Percentiles rank a stretch among this genome's conserved stretches.
phyloP scores from a whole-genome alignment of 1,140 invertebrate species.

The Parapsyche elsis region DNA sequence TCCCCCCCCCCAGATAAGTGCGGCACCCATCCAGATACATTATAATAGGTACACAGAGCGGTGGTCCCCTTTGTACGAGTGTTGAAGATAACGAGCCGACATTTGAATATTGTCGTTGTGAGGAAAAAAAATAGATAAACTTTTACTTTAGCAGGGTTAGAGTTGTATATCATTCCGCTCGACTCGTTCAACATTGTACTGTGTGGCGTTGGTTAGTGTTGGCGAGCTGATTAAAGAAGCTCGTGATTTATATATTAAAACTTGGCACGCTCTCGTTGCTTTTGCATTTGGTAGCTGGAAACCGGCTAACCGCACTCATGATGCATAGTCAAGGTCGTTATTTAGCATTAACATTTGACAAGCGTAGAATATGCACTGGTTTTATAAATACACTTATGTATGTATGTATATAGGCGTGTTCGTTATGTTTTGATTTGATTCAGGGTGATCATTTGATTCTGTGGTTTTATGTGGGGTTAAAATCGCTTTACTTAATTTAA shows the following conservation, averaged over 20 bases:
- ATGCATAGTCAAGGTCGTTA: conserved; percentile 40
- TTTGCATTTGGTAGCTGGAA: not conserved
- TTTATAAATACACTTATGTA: too few species aligned
- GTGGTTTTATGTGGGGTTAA: too few species aligned
- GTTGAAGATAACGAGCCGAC: not conserved
- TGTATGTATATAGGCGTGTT: too few species aligned
- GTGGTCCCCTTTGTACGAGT: not conserved
- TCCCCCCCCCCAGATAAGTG: too few species aligned
- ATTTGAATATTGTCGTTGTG: not conserved
- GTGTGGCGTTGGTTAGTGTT: too few species aligned
- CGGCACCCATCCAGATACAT: too few species aligned
- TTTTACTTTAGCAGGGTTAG: not conserved
- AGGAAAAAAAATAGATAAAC: not conserved
- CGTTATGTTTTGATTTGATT: too few species aligned
- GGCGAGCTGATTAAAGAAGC: conserved; percentile 10
- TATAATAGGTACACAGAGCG: not conserved
- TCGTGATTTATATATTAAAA: conserved; percentile 31
- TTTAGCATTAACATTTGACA: conserved; percentile 28
- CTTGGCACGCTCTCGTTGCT: not conserved
- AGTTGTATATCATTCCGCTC: not conserved
- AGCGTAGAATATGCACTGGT: conserved; percentile 4
- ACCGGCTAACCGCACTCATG: conserved; percentile 18
- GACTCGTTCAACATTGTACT: not conserved
- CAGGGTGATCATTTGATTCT: too few species aligned
- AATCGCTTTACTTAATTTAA: too few species aligned